Evolutionary conservation across 2,888 invertebrate genomes (phyloP).

Genomic region (Drosophila differens): DNA sequence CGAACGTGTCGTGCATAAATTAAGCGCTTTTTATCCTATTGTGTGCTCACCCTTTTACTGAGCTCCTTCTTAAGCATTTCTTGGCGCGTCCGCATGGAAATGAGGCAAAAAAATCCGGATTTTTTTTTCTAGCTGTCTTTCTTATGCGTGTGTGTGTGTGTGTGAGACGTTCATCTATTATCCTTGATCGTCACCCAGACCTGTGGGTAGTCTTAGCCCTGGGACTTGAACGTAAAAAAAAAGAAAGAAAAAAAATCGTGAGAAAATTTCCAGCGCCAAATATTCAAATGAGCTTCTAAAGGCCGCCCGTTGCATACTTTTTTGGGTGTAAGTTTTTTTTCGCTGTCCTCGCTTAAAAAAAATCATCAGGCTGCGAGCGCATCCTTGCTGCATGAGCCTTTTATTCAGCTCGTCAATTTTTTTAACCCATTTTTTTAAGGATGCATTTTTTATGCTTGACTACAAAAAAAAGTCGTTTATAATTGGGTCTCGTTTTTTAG

Average conservation of each 20-base stretch:
- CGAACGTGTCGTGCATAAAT: constrained; percentile 81
- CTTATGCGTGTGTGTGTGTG: constrained; percentile 22
- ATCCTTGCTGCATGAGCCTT: constrained; percentile 65
- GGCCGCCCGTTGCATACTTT: constrained; percentile 70
- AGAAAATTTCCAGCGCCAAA: constrained; percentile 74
- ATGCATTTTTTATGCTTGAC: constrained; percentile 71
- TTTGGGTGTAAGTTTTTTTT: constrained; percentile 60
- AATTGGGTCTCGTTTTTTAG: constrained; percentile 64
- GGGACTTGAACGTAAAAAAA: constrained; percentile 12
- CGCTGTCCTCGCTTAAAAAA: constrained; percentile 27
- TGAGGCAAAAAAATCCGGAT: constrained; percentile 83
- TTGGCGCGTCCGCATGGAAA: constrained; percentile 80
- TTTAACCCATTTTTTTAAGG: constrained; percentile 65
- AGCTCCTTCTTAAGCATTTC: constrained; percentile 59
- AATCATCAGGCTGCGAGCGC: constrained; percentile 59
- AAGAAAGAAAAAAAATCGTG: constrained; percentile 69
- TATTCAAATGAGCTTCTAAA: constrained; percentile 72
- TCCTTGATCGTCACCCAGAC: constrained; percentile 75
- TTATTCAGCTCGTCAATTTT: constrained; percentile 51
- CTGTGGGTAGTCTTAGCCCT: constrained; percentile 66
- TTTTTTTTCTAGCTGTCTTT: constrained; percentile 69
- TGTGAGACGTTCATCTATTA: constrained; percentile 50
- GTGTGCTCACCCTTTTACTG: constrained; percentile 67
- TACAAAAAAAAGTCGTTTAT: constrained; percentile 74
- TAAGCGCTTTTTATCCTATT: constrained; percentile 60